A percentile compares a stretch with the other conserved stretches of the same genome.
Evolutionary conservation across 2,888 invertebrate species (phyloP).

Genomic region (Drosophila pseudotalamancana): DNA sequence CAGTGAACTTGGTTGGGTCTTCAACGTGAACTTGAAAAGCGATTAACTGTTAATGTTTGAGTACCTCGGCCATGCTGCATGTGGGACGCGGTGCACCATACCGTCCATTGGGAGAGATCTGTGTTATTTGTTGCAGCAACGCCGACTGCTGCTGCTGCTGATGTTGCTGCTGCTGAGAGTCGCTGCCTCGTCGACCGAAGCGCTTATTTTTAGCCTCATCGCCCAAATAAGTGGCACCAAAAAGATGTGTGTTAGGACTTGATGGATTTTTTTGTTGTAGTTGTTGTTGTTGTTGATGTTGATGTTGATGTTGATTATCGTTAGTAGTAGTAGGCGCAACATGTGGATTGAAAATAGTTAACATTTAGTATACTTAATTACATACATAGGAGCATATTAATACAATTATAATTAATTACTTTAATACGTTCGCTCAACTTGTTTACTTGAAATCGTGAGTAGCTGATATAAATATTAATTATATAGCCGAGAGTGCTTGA

Average conservation of each 20-base stretch:
- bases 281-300: slow-evolving; percentile 36
- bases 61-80: slow-evolving; percentile 89
- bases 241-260: slow-evolving; percentile 84
- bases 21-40: not conserved
- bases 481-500: no score
- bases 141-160: slow-evolving; percentile 32
- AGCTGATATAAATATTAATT: not conserved
- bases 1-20: not conserved
- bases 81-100: slow-evolving; percentile 88
- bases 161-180: slow-evolving; percentile 50
- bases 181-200: slow-evolving; percentile 44
- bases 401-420: slow-evolving; percentile 26
- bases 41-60: slow-evolving; percentile 33
- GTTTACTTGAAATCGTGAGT: not conserved
- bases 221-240: slow-evolving; percentile 83
- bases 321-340: slow-evolving; percentile 68
- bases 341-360: slow-evolving; percentile 65
- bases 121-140: slow-evolving; percentile 78
- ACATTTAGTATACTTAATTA: slow-evolving; percentile 22
- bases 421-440: slow-evolving; percentile 13
- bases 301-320: slow-evolving; percentile 39
- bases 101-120: slow-evolving; percentile 85
- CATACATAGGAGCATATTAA: slow-evolving; percentile 14
- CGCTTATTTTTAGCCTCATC: slow-evolving; percentile 75
- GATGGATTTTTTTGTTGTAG: slow-evolving; percentile 42